Evolutionary conservation across 35 echinoderm and acorn worm genomes (phyloP), one percentile per base, ranked within the genome.

Genomic region (Apostichopus japonicus): DNA sequence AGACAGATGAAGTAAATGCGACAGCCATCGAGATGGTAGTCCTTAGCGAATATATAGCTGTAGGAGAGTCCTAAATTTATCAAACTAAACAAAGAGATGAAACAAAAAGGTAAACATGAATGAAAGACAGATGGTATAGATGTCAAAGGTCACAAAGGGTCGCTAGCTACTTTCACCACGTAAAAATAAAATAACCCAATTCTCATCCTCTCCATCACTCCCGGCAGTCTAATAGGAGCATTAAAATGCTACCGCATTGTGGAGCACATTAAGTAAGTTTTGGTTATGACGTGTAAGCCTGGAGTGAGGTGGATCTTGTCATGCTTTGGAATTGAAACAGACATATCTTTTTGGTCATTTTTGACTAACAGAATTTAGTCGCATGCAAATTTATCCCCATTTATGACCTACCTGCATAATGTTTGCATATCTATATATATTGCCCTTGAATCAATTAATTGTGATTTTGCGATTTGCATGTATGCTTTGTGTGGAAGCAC

Each of bases 261-360:
- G 95, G 92, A 89, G 72, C 95, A 94, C 78, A 96, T 96, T 90
- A 96, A 96, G 95, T 96, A 93, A 96, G 95, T 96, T 56, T 17
- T 72, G 16, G 21, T 65, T 23, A 65, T 27, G 86, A 89, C 22
- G 62, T 89, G 59, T n/a, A 1, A 21, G 4, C 86, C 63, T 67
- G 44, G 76, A 84, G 65, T 62, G 53, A 79, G 51, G 77, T 67
- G 23, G 44, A 83, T 83, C 33, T 83, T 54, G 79, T 83, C 54
- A 4, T 84, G 81, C 24, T 55, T 84, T 55, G 81, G 56, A 54
- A 84, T 51, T 84, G 81, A 53, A 84, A 55, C 78, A 80, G 33
- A 83, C 14, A 55, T 55, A 53, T 54, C 54, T 51, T 84, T 57
- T 55, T 17, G n/a, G 21, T 16, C 71, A n/a, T 73, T 73, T 73